These are phyloP conservation scores for Hoplodrina ambigua DNA, from an alignment of 2,888 invertebrate species.

Conservation along the genomic window DNA sequence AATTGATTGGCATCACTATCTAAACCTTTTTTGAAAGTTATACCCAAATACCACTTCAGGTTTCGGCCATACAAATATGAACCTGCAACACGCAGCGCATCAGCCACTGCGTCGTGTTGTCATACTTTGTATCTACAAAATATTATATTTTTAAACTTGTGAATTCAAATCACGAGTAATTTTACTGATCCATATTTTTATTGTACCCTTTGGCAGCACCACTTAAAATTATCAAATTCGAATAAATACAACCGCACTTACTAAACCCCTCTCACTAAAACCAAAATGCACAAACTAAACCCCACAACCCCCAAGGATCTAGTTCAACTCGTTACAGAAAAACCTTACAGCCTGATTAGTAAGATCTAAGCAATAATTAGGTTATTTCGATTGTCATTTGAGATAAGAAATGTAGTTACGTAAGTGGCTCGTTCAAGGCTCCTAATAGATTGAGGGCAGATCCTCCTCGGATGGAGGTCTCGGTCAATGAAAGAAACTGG, in stretches of 20 bases:
- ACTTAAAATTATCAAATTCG: too few species aligned
- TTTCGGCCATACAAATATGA: too few species aligned
- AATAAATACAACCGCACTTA: not conserved
- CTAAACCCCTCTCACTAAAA: not conserved
- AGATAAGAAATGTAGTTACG: slow-evolving; percentile 52
- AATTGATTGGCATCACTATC: too few species aligned
- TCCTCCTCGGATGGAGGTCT: slow-evolving; percentile 57
- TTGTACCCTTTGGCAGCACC: too few species aligned
- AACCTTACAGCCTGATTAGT: slow-evolving; percentile 37
- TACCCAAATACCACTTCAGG: too few species aligned
- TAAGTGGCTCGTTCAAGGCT: slow-evolving; percentile 53
- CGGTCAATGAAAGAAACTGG: slow-evolving; percentile 52
- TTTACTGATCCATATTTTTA: too few species aligned
- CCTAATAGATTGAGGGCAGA: slow-evolving; percentile 56
- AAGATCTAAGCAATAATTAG: slow-evolving; percentile 58
- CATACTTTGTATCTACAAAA: too few species aligned
- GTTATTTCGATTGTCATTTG: slow-evolving; percentile 56
- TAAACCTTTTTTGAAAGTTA: too few species aligned
- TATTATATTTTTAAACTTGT: too few species aligned
- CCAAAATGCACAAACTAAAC: not conserved
- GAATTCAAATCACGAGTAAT: too few species aligned
- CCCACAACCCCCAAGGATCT: slow-evolving; percentile 3
- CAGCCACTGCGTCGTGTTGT: too few species aligned
- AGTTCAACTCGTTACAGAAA: slow-evolving; percentile 27
- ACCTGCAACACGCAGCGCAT: too few species aligned